These are phyloP conservation scores for Baronia brevicornis DNA, from an alignment of 2,888 invertebrate genomes.

Conservation along the genomic window DNA sequence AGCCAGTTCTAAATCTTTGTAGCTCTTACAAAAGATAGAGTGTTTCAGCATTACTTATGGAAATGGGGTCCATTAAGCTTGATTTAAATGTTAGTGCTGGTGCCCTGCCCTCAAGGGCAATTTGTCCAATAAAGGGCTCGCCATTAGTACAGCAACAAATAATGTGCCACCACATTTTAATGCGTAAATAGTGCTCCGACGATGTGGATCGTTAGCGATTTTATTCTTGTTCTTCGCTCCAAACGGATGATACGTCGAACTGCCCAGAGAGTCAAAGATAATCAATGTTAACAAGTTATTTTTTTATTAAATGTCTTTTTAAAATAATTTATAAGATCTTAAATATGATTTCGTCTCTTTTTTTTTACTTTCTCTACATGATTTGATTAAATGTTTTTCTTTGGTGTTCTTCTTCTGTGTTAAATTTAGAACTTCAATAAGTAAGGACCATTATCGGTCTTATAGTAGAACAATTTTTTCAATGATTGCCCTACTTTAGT, in stretches of 20 bases:
- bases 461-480: too few species aligned
- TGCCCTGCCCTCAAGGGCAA: constrained; percentile 42
- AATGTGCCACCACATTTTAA: constrained; percentile 31
- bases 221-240: constrained; percentile 26
- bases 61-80: constrained; percentile 58
- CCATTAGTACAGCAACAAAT: constrained; percentile 35
- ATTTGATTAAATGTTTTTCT: too few species aligned
- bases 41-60: constrained; percentile 47
- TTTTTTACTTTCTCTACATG: too few species aligned
- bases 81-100: constrained; percentile 68
- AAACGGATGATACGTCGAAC: constrained; percentile 20
- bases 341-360: not conserved
- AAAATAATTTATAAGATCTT: not conserved
- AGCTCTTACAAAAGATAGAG: constrained; percentile 19
- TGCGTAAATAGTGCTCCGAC: constrained; percentile 40
- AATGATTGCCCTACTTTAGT: too few species aligned
- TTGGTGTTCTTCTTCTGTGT: too few species aligned
- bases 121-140: constrained; percentile 50
- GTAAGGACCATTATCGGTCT: too few species aligned
- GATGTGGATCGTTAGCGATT: constrained; percentile 54
- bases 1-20: constrained; percentile 24
- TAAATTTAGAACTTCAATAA: too few species aligned
- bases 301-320: constrained; percentile 9
- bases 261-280: constrained; percentile 24
- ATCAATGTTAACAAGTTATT: constrained; percentile 21